These are phyloP conservation scores for Zeus faber DNA, from an alignment of 2,113 vertebrate species.

Conservation along the genomic window DNA sequence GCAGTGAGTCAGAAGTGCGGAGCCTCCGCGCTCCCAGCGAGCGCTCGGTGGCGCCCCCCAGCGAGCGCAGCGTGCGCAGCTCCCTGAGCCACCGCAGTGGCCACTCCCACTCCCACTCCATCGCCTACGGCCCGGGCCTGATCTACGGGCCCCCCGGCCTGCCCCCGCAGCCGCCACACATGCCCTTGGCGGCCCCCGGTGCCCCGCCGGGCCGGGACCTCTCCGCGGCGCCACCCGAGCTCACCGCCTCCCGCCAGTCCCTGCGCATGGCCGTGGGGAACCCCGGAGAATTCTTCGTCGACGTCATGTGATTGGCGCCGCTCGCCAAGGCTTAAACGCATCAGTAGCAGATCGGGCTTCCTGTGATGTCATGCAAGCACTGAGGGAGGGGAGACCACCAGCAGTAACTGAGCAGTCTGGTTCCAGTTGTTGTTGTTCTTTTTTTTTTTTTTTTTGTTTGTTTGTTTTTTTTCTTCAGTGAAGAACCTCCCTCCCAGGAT, in stretches of 20 bases:
- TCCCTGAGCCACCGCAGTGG: conserved; percentile 81
- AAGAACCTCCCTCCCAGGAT: conserved; percentile 61
- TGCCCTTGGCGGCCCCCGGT: conserved; percentile 78
- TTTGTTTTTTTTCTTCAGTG: conserved; percentile 79
- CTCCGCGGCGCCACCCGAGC: conserved; percentile 89
- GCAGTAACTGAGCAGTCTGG: conserved; percentile 17
- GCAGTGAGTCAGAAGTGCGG: conserved; percentile 87
- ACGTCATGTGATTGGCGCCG: conserved; percentile 88
- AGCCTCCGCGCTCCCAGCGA: conserved; percentile 83
- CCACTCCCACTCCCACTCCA: conserved; percentile 77
- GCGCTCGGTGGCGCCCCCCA: conserved; percentile 83
- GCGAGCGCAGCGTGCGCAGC: conserved; percentile 87
- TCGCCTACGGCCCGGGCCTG: conserved; percentile 65
- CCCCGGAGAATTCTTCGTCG: conserved; percentile 98
- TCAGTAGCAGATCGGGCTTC: conserved; percentile 34
- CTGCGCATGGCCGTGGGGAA: conserved; percentile 97
- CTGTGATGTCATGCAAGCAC: conserved; percentile 13
- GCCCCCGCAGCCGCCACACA: conserved; percentile 83
- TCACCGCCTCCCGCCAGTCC: conserved; percentile 95
- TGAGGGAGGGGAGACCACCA: conserved; percentile 25
- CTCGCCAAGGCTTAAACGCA: conserved; percentile 10
- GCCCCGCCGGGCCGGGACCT: conserved; percentile 89
- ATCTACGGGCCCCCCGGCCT: conserved; percentile 78
- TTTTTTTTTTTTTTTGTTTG: conserved; percentile 74
- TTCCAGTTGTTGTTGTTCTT: conserved; percentile 16